Evolutionary conservation across 2,797 vertebrate species (phyloP), one percentile per base, ranked within the genome.

Genomic region (Aplochiton taeniatus): DNA sequence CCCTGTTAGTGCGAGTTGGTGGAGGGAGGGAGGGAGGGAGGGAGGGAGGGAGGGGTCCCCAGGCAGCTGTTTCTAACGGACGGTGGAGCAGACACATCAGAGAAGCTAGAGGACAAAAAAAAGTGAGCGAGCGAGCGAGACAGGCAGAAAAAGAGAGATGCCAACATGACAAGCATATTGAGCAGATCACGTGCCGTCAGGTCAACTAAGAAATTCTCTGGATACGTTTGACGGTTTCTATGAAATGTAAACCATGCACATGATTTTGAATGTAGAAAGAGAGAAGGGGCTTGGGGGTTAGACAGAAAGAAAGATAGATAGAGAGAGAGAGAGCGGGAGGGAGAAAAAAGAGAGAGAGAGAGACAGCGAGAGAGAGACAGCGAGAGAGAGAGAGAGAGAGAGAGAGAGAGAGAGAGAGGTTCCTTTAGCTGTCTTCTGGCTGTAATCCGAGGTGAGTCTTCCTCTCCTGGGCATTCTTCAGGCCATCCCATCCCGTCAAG

Each of bases 101-200:
- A 89, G 77, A 74, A 82, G 77, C 74, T 81, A 78, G 84, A 85
- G 85, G 86, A 90, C 83, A 85, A 69, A 80, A 75, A 81, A 76
- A 59, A 54, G 61, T 19, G 10, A 47, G 53, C 62, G 76, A 78
- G 64, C 82, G 73, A 51, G 14, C 11, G 20, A 3, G n/a, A 19
- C 10, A 48, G 45, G 18, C 42, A 46, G 57, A 52, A 10, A 41
- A 13, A 18, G 18, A 47, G 20, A 62, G n/a, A 20, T 4, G 17
- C 19, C 11, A 60, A 61, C 17, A 48, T 12, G 82, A 59, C 44
- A 0, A 66, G 87, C 89, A 89, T 89, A 86, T 78, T 69, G 85
- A 90, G 67, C 74, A 81, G 81, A 78, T 81, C 68, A 17, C 6
- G 31, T 12, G 20, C 31, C 20, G 11, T 14, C 9, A 16, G 55